These are phyloP conservation scores for Zonitis immaculata DNA, from an alignment of 2,888 invertebrate genomes.

Conservation along the genomic window DNA sequence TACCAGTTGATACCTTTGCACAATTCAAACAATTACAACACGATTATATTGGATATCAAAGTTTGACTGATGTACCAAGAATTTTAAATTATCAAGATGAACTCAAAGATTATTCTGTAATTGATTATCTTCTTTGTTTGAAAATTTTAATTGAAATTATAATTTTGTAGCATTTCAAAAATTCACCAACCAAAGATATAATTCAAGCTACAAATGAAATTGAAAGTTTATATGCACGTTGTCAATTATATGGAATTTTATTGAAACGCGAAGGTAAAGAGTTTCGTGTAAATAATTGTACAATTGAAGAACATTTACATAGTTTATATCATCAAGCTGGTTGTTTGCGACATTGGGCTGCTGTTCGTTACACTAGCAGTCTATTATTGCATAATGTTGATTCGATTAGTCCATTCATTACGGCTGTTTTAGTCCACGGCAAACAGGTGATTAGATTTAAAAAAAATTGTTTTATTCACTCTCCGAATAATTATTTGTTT, in stretches of 20 bases:
- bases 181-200: constrained; percentile 69
- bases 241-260: constrained; percentile 80
- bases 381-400: constrained; percentile 92
- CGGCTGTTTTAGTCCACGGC: constrained; percentile 94
- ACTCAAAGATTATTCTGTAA: constrained; percentile 43
- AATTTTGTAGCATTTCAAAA: constrained; percentile 53
- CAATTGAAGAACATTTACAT: constrained; percentile 66
- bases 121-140: not conserved
- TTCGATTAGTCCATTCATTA: constrained; percentile 97
- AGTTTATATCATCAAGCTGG: constrained; percentile 79
- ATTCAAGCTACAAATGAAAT: constrained; percentile 64
- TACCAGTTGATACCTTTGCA: constrained; percentile 62
- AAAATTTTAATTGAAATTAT: not conserved
- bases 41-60: constrained; percentile 92
- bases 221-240: constrained; percentile 72
- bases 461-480: not conserved
- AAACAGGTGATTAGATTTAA: constrained; percentile 64
- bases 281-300: constrained; percentile 62
- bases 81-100: constrained; percentile 71
- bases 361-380: constrained; percentile 92
- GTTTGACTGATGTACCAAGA: constrained; percentile 89
- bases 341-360: constrained; percentile 81
- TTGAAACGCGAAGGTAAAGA: constrained; percentile 75
- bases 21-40: constrained; percentile 87
- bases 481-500: not conserved